These are phyloP conservation scores for Hipparchia semele DNA, from an alignment of 2,888 invertebrate species.

Conservation along the genomic window DNA sequence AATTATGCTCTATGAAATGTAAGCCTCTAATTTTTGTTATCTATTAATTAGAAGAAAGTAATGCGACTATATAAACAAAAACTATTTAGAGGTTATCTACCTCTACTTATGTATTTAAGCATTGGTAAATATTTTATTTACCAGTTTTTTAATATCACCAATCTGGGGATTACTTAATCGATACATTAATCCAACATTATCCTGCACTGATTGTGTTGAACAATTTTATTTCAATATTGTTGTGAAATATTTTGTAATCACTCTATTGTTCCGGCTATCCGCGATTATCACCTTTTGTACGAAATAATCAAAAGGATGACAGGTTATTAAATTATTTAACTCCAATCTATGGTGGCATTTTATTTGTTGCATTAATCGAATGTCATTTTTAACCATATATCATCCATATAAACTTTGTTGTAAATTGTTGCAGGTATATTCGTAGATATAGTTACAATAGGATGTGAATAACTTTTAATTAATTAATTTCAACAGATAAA, in stretches of 20 bases:
- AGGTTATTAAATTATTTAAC: not conserved
- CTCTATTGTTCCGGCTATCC: not conserved
- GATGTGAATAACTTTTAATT: too few species aligned
- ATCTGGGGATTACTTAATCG: not conserved
- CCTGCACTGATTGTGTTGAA: not conserved
- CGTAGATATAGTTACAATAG: too few species aligned
- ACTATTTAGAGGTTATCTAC: not conserved
- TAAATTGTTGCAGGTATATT: too few species aligned
- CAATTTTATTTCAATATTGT: not conserved
- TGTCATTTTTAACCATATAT: not conserved
- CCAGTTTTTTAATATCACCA: not conserved
- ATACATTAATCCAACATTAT: not conserved
- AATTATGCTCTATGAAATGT: too few species aligned
- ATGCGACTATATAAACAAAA: not conserved
- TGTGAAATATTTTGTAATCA: slow-evolving; percentile 2
- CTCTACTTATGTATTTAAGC: too few species aligned
- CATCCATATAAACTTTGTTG: too few species aligned
- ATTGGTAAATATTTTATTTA: not conserved
- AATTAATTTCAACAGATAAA: too few species aligned
- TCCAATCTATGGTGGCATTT: not conserved
- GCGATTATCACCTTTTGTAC: not conserved
- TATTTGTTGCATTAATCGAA: not conserved
- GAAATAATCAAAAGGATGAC: not conserved
- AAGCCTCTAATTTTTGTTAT: not conserved
- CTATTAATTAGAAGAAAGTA: not conserved